Percentiles rank a stretch among this genome's conserved stretches.
phyloP scores from a whole-genome alignment of 1,140 invertebrate genomes.

The Brachionus calyciflorus region DNA sequence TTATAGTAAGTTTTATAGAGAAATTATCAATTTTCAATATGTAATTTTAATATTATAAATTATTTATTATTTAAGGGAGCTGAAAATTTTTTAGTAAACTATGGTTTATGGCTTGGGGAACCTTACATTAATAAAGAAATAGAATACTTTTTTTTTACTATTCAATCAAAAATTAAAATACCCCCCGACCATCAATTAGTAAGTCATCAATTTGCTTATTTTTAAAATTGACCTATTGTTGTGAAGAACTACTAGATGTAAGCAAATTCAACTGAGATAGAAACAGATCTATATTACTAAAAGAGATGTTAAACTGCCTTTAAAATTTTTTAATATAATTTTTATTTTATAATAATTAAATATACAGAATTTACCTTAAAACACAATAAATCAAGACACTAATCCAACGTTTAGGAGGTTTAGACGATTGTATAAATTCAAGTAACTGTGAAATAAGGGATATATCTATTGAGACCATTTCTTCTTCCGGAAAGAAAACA shows the following conservation, averaged over 20 bases:
- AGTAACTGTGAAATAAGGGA: background rate
- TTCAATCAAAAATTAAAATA: too few species aligned
- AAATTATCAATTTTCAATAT: too few species aligned
- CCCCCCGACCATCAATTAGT: too few species aligned
- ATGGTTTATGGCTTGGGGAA: too few species aligned
- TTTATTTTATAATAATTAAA: background rate
- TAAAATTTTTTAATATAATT: background rate
- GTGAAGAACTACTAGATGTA: background rate
- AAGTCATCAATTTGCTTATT: background rate
- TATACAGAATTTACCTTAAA: background rate
- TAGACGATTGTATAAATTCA: background rate
- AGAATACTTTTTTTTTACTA: background rate
- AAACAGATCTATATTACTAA: slow-evolving; percentile 1
- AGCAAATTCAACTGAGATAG: background rate
- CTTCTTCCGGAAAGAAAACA: background rate
- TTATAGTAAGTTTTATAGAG: too few species aligned
- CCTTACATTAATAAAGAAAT: background rate
- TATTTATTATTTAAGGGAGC: too few species aligned
- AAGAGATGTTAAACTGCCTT: background rate
- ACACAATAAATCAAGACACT: background rate
- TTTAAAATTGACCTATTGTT: background rate
- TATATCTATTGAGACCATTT: background rate
- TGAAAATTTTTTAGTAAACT: too few species aligned
- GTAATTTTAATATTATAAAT: too few species aligned
- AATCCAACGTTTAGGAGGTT: background rate